Evolutionary conservation across 2,888 invertebrate species (phyloP).

Genomic region (Anticlea derivata): DNA sequence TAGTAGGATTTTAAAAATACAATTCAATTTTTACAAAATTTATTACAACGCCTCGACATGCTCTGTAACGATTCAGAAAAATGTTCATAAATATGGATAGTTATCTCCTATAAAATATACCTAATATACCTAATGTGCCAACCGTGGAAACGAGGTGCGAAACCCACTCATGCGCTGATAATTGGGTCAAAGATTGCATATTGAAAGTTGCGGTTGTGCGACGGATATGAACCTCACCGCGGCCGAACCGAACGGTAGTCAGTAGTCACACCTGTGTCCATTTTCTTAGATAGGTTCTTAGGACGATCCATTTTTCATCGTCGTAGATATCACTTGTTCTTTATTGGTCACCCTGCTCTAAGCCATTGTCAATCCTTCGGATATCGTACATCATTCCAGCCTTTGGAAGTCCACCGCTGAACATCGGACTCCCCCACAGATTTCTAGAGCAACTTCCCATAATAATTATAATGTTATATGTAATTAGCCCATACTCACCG

Average conservation of each 20-base stretch:
- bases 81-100: conserved; percentile 2
- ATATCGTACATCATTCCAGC: no score
- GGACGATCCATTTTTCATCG: no score
- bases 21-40: no score
- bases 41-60: conserved; percentile 2
- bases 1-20: no score
- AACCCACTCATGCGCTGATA: conserved; percentile 5
- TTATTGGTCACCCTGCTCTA: no score
- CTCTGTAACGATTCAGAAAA: conserved; percentile 1
- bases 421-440: no score
- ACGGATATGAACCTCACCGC: conserved; percentile 2
- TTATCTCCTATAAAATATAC: neutral
- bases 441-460: no score
- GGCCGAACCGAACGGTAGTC: neutral
- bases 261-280: neutral
- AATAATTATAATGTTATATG: no score
- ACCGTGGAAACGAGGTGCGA: conserved; percentile 5
- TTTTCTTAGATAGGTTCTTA: neutral
- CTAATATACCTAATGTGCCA: neutral
- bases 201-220: conserved; percentile 8
- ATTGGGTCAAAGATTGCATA: conserved; percentile 21
- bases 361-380: no score
- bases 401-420: no score
- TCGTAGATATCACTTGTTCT: no score
- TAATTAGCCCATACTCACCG: no score